phyloP scores from a whole-genome alignment of 2,888 invertebrate species.

The Macaria liturata region DNA sequence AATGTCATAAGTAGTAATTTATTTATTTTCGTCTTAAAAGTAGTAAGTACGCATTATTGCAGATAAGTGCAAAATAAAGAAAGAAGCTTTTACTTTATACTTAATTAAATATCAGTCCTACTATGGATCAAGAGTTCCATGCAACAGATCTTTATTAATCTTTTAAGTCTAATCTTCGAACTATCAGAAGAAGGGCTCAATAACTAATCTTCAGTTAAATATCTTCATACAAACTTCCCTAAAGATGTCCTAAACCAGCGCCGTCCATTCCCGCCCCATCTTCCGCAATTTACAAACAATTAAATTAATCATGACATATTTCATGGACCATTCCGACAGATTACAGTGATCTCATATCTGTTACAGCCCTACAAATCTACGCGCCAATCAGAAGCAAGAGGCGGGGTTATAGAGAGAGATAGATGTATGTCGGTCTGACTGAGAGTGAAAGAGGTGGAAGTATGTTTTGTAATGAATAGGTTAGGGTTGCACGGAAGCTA shows the following conservation, averaged over 20 bases:
- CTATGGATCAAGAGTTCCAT: too few relatives aligned
- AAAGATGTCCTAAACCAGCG: background rate
- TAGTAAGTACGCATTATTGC: too few relatives aligned
- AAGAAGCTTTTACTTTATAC: too few relatives aligned
- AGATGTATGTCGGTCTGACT: conserved; percentile 5
- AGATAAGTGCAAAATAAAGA: too few relatives aligned
- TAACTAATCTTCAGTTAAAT: too few relatives aligned
- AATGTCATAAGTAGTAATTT: too few relatives aligned
- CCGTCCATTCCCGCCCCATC: conserved; percentile 13
- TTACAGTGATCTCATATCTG: conserved; percentile 29
- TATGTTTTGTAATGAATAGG: conserved; percentile 31
- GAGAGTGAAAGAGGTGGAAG: conserved; percentile 38
- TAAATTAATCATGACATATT: conserved; percentile 29
- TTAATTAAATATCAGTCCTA: too few relatives aligned
- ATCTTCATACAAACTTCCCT: background rate
- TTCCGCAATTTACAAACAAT: conserved; percentile 27
- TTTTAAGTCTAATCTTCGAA: too few relatives aligned
- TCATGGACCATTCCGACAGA: conserved; percentile 18
- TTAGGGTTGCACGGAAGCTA: conserved; percentile 45
- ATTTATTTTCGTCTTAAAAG: too few relatives aligned
- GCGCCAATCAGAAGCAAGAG: conserved; percentile 48
- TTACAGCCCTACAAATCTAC: conserved; percentile 35
- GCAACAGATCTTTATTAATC: too few relatives aligned
- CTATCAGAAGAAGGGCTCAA: too few relatives aligned
- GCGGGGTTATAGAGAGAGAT: conserved; percentile 52